A percentile compares a stretch with the other conserved stretches of the same genome.
These are phyloP conservation scores for Dolichallabes microphthalmus DNA, from an alignment of 2,113 vertebrate genomes.

Conservation along the genomic window DNA sequence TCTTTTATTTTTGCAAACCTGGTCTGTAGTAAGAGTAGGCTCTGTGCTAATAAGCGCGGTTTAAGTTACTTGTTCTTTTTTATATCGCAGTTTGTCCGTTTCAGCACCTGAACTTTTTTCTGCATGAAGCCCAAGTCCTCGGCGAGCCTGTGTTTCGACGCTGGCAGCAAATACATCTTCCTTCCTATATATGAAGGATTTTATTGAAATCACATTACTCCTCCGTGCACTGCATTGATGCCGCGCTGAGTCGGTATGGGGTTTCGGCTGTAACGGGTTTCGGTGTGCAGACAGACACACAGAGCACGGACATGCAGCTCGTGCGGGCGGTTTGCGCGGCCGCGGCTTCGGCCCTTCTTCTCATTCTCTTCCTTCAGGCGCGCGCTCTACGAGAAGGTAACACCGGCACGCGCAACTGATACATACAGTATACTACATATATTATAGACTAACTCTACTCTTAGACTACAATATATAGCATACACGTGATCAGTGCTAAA, in stretches of 20 bases:
- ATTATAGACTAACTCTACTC: not conserved
- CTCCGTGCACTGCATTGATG: not conserved
- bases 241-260: conserved; percentile 28
- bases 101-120: conserved; percentile 27
- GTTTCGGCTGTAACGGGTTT: conserved; percentile 22
- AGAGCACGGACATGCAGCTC: conserved; percentile 46
- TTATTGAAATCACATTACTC: not conserved
- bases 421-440: not conserved
- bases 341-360: conserved; percentile 40
- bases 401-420: not conserved
- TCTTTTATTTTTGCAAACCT: not conserved
- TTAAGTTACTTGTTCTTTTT: not conserved
- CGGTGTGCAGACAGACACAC: conserved; percentile 10
- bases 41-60: not conserved
- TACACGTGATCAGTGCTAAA: not conserved
- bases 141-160: not conserved
- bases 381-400: conserved; percentile 49
- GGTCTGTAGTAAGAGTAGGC: not conserved
- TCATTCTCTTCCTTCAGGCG: conserved; percentile 44
- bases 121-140: not conserved
- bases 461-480: not conserved
- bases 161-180: not conserved
- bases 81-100: not conserved
- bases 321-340: conserved; percentile 46
- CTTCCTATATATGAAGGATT: not conserved